Base-by-base conservation (phyloP, 1,140 invertebrate genomes). In the Eumaeus atala region DNA sequence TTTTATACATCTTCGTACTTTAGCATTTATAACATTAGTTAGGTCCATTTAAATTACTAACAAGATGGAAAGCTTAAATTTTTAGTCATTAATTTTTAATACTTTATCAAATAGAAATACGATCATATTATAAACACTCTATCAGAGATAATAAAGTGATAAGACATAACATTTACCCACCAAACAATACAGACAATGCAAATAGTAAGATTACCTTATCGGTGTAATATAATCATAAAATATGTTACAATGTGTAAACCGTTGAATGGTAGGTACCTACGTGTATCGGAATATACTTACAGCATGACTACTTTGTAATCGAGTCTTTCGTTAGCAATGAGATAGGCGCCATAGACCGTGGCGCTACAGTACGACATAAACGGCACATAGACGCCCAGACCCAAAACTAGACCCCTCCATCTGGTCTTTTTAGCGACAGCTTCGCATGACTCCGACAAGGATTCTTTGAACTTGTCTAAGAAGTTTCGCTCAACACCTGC, bases 301-400 rank as follows among this genome's bases (percentile, higher is more conserved):
- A 93, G 91, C 67, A 96, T 91, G 5, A 95, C 93, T 71, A 92
- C 87, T 66, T 91, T 90, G 74, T 92, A 95, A 9, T 84, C 77
- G 11, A 95, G 67, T 44, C 89, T 89, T 48, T 90, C 88, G 28
- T 90, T 70, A 10, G 89, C 89, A 0, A 95, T 91, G 0, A 95
- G 77, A 34, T 91, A 89, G 1, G 92, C 92, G 8, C 94, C 94
- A 68, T 94, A 95, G 10, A 90, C 90, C 51, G 94, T 92, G 59
- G 87, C 90, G 53, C 90, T 90, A 42, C 92, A 92, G 75, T 95
- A 95, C 17, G 93, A 93, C 67, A 94, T 90, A 76, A 93, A 93
- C 0, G 92, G 91, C 11, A 94, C 89, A 8, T 91, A 89, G 58
- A 94, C 90, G 9, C 92, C 92, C 12, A 94, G 87, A 0, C 92